Percentiles rank a stretch among this genome's conserved stretches.
Evolutionary conservation across 1,140 invertebrate genomes (phyloP).

Genomic region (Drosophila fuyamai): DNA sequence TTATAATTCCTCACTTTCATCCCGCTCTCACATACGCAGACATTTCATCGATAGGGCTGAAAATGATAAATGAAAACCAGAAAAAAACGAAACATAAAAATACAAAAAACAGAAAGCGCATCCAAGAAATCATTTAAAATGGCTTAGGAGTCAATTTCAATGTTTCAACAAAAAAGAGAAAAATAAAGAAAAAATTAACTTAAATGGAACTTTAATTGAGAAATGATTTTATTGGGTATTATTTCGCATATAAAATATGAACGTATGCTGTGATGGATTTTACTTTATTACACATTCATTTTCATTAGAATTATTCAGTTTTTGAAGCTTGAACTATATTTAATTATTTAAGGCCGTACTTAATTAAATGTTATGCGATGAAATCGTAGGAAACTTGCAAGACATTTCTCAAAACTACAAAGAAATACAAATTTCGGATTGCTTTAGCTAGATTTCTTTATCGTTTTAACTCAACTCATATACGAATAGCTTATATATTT

Average conservation of each 20-base stretch:
- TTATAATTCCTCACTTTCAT: constrained; percentile 43
- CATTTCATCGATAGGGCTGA: constrained; percentile 62
- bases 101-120: constrained; percentile 43
- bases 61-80: constrained; percentile 35
- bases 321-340: too few relatives aligned
- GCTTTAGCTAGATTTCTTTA: too few relatives aligned
- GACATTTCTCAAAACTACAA: too few relatives aligned
- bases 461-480: too few relatives aligned
- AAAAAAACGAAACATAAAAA: constrained; percentile 43
- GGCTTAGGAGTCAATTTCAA: constrained; percentile 79
- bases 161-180: constrained; percentile 73
- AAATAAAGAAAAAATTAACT: constrained; percentile 71
- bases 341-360: too few relatives aligned
- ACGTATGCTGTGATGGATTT: too few relatives aligned
- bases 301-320: background rate
- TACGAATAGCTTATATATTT: too few relatives aligned
- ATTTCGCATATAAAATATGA: background rate
- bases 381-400: too few relatives aligned
- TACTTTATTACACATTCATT: background rate
- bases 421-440: too few relatives aligned
- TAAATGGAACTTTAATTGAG: constrained; percentile 58
- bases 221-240: constrained; percentile 23
- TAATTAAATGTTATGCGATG: too few relatives aligned
- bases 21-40: constrained; percentile 53
- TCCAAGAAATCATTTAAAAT: constrained; percentile 71